A percentile compares a stretch with the other conserved stretches of the same genome.
Evolutionary conservation across 2,113 vertebrate species (phyloP).

Genomic region (Parotia lawesii): DNA sequence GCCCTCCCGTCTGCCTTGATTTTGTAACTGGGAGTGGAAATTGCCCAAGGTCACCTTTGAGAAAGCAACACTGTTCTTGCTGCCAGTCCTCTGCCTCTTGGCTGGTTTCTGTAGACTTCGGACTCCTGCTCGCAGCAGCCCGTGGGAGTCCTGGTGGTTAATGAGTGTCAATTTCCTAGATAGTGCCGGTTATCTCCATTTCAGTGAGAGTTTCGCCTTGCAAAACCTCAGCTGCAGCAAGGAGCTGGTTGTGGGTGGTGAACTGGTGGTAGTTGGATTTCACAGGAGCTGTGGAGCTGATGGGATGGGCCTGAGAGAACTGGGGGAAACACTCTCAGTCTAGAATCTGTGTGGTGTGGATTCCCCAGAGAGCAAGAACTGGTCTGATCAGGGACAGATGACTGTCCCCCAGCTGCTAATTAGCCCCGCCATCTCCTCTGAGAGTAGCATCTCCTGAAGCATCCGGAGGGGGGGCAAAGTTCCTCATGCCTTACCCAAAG

Average conservation of each 20-base stretch:
- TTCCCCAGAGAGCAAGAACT: background rate
- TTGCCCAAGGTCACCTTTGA: background rate
- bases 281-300: background rate
- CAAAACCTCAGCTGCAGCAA: background rate
- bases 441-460: background rate
- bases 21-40: background rate
- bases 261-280: fast-evolving
- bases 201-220: background rate
- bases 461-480: background rate
- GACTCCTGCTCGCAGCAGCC: background rate
- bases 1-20: background rate
- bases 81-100: background rate
- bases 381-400: background rate
- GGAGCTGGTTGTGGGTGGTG: background rate
- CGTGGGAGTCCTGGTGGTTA: background rate
- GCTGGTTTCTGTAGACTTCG: background rate
- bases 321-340: background rate
- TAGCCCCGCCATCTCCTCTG: background rate
- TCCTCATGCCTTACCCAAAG: background rate
- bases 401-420: fast-evolving
- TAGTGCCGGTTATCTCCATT: background rate
- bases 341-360: background rate
- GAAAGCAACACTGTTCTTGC: background rate
- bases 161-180: background rate
- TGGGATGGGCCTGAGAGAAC: background rate